Percentiles rank a stretch among this genome's conserved stretches.
These are phyloP conservation scores for Limonius californicus DNA, from an alignment of 1,140 invertebrate genomes.

Conservation along the genomic window DNA sequence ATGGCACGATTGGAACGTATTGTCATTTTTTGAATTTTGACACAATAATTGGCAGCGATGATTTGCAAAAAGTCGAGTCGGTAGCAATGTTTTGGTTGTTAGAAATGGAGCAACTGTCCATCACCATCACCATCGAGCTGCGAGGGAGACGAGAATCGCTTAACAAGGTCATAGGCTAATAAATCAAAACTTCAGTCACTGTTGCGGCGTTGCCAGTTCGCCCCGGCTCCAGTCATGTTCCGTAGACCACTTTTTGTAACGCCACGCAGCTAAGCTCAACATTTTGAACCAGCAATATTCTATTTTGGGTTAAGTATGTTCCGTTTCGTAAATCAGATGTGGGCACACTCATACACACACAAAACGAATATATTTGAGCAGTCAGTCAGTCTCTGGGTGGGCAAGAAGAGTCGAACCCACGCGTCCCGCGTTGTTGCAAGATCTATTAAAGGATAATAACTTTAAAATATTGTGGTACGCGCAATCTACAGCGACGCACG, in stretches of 20 bases:
- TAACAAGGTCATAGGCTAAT: not conserved
- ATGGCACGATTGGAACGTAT: too few relatives aligned
- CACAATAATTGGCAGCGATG: too few relatives aligned
- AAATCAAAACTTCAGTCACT: not conserved
- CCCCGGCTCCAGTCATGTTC: not conserved
- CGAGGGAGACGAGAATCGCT: not conserved
- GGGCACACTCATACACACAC: not conserved
- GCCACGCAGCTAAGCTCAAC: not conserved
- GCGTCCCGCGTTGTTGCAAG: not conserved
- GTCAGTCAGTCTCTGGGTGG: not conserved
- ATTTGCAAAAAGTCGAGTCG: too few relatives aligned
- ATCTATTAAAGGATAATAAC: conserved; percentile 2
- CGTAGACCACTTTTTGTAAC: not conserved
- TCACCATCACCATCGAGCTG: not conserved
- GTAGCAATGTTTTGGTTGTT: not conserved
- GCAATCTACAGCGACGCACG: not conserved
- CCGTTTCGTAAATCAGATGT: not conserved
- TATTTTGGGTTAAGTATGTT: not conserved
- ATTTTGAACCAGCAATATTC: not conserved
- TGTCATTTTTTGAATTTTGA: too few relatives aligned
- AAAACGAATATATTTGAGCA: not conserved
- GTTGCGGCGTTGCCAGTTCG: not conserved
- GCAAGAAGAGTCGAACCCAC: not conserved
- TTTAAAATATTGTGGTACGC: conserved; percentile 9
- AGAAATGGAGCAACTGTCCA: not conserved